Conservation (phyloP, 2,888 invertebrate species). For the Dolichopus griseipennis region DNA sequence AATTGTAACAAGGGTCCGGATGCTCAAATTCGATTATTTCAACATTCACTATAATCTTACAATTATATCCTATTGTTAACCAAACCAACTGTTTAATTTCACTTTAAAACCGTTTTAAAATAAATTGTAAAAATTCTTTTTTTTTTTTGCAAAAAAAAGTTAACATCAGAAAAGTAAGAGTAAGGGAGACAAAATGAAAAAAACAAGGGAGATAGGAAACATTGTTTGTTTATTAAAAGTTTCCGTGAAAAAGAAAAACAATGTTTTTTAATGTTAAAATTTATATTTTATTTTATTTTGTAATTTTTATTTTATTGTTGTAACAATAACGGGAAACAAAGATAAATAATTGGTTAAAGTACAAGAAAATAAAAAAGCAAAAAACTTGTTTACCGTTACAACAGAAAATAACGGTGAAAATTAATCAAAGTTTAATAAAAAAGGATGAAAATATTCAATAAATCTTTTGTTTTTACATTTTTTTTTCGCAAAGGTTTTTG, state of each 20-base stretch:
- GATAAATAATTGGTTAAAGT: neutral
- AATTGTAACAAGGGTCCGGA: no score
- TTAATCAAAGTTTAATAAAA: no score
- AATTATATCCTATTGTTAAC: no score
- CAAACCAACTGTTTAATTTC: no score
- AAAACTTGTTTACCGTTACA: neutral
- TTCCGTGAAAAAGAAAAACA: neutral
- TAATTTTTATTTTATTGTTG: neutral
- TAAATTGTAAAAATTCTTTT: neutral
- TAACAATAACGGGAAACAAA: neutral
- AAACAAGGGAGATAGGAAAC: neutral
- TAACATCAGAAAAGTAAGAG: neutral
- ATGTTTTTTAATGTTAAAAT: no score
- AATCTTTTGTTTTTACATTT: no score
- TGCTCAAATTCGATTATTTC: no score
- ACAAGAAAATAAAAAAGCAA: no score
- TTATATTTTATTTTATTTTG: no score
- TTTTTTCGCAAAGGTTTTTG: no score
- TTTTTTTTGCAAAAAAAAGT: neutral
- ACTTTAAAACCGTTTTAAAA: neutral
- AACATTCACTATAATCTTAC: no score
- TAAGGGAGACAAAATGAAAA: neutral
- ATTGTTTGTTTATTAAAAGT: constrained; percentile 1
- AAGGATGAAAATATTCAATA: no score
- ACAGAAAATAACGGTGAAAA: neutral